Evolutionary conservation across 2,888 invertebrate species (phyloP).

Genomic region (Matsumyia berberina): DNA sequence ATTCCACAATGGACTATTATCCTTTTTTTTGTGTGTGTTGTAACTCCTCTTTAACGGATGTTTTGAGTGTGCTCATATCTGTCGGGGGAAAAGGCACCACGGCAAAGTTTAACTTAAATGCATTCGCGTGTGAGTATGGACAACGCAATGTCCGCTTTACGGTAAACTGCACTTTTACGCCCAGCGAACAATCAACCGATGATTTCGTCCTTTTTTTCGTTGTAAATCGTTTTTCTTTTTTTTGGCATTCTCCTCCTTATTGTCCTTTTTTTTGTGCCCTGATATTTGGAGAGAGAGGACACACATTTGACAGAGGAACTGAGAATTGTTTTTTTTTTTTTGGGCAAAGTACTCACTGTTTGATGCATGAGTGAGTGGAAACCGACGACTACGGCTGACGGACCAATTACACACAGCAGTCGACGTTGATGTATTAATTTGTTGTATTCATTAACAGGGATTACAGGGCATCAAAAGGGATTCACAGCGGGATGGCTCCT

Average conservation of each 20-base stretch:
- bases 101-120: constrained; percentile 37
- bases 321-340: neutral
- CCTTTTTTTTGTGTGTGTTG: constrained; percentile 13
- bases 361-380: constrained; percentile 46
- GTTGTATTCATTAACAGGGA: constrained; percentile 64
- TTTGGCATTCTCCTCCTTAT: neutral
- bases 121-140: constrained; percentile 27
- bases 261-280: neutral
- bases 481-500: constrained; percentile 32
- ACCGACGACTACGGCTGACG: constrained; percentile 1
- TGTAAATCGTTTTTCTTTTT: neutral
- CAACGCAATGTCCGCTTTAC: constrained; percentile 44
- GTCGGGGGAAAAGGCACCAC: constrained; percentile 14
- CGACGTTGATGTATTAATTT: constrained; percentile 61
- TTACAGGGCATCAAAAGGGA: constrained; percentile 52
- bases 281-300: neutral
- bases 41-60: constrained; percentile 27
- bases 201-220: constrained; percentile 46
- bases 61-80: constrained; percentile 15
- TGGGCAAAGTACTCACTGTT: constrained; percentile 41
- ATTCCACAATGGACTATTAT: constrained; percentile 54
- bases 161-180: constrained; percentile 54
- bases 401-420: constrained; percentile 3
- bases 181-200: constrained; percentile 59
- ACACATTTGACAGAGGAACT: constrained; percentile 42